A percentile compares a stretch with the other conserved stretches of the same genome.
phyloP scores from a whole-genome alignment of 2,113 vertebrate genomes.

The Hemichromis elongatus region DNA sequence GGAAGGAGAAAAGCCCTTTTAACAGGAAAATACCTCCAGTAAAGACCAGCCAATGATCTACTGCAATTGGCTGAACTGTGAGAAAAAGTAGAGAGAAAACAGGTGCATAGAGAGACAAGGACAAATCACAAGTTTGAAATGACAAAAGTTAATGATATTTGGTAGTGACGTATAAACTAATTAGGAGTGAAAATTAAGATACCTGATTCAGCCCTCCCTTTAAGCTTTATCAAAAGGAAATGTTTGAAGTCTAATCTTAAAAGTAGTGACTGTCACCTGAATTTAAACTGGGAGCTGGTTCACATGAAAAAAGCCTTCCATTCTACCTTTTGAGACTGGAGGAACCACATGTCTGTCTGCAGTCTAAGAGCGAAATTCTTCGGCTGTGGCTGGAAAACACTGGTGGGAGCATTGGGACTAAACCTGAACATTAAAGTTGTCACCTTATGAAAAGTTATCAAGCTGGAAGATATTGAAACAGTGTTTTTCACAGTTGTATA shows the following conservation, averaged over 20 bases:
- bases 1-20: background rate
- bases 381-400: background rate
- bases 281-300: background rate
- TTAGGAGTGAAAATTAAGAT: background rate
- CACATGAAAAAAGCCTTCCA: background rate
- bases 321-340: background rate
- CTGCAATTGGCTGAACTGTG: background rate
- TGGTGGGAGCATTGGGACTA: background rate
- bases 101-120: background rate
- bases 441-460: background rate
- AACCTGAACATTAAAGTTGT: background rate
- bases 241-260: background rate
- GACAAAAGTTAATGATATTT: background rate
- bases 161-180: background rate
- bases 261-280: background rate
- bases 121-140: background rate
- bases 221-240: background rate
- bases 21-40: background rate
- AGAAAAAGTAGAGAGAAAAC: background rate
- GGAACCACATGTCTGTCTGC: rapidly evolving
- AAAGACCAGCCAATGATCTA: background rate
- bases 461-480: background rate
- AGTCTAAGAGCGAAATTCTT: background rate
- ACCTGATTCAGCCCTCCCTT: background rate
- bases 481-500: background rate